Conservation (phyloP, 2,797 vertebrate genomes). For the Melanotaenia trifasciata region DNA sequence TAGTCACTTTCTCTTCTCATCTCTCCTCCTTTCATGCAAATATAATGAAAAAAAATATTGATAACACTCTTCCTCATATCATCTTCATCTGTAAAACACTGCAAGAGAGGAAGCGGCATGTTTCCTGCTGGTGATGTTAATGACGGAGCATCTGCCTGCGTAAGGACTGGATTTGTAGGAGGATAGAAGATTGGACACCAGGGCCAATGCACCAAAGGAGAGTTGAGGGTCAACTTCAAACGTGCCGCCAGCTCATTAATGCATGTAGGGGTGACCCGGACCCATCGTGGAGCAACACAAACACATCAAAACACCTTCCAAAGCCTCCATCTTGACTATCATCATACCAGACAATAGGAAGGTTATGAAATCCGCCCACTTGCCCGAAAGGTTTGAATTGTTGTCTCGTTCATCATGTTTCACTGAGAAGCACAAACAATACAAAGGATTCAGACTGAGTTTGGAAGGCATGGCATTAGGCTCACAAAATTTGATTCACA, state of each 20-base stretch:
- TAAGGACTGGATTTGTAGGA: conserved; percentile 33
- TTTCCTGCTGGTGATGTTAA: conserved; percentile 59
- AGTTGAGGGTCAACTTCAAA: conserved; percentile 81
- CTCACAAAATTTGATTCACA: conserved; percentile 47
- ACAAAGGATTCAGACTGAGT: conserved; percentile 60
- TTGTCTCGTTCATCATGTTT: conserved; percentile 64
- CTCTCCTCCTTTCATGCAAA: conserved; percentile 16
- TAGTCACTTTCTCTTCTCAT: not conserved
- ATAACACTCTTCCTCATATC: conserved; percentile 46
- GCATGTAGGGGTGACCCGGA: conserved; percentile 70
- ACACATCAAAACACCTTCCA: conserved; percentile 67
- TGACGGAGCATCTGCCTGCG: conserved; percentile 41
- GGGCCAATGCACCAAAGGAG: conserved; percentile 69
- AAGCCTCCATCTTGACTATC: conserved; percentile 62
- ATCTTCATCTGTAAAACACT: conserved; percentile 37
- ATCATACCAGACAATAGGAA: conserved; percentile 55
- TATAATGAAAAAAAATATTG: conserved; percentile 28
- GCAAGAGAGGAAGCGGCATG: conserved; percentile 22
- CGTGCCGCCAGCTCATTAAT: conserved; percentile 76
- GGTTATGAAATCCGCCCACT: conserved; percentile 64
- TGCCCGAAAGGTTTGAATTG: conserved; percentile 56
- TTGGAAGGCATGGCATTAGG: conserved; percentile 41
- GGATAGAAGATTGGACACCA: conserved; percentile 53
- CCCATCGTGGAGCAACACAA: conserved; percentile 60
- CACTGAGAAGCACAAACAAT: conserved; percentile 34